Evolutionary conservation across 2,113 vertebrate species (phyloP), one percentile per base, ranked within the genome.

Genomic region (Anhinga rufa): DNA sequence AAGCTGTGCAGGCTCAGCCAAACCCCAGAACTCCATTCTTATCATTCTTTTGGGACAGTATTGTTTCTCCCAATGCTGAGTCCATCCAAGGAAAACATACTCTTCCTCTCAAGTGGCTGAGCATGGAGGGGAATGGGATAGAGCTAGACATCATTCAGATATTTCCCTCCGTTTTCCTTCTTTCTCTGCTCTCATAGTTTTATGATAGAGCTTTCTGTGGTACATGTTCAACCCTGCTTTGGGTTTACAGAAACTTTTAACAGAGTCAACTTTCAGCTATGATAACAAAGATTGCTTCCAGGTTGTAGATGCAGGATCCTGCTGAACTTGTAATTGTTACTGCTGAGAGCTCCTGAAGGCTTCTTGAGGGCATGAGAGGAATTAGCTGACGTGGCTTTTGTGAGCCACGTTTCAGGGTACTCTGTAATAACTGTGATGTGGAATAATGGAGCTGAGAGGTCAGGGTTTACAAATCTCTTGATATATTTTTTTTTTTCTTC

Each of bases 341-440:
- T 19, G 2, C 17, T 17, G 60, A 78, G 40, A 72, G 3, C 12
- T 91, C 26, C 32, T 89, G 54, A 46, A 57, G 40, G 17, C 6
- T 69, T 93, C 36, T 42, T 82, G 69, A 49, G 18, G 31, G 20
- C 16, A 14, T 7, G 22, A 75, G 12, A 15, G 24, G 7, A 42
- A 62, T 60, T 64, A 54, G 16, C 31, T 46, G 20, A 55, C 21
- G 36, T 81, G 31, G 36, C 25, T 51, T 60, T 78, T 29, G 36
- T 29, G n/a, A 12, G 4, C 3, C 11, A 6, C 19, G 74, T 87
- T 22, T 51, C 25, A 48, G 40, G 40, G 29, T 17, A 49, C 24
- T 36, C 0, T 0, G 24, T 9, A 72, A 54, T 46, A 69, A 51
- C 8, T 2, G 4, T 42, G 14, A 15, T 49, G 14, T 76, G 38